Evolutionary conservation across 2,113 vertebrate genomes (phyloP).

Genomic region (Synchiropus splendidus): DNA sequence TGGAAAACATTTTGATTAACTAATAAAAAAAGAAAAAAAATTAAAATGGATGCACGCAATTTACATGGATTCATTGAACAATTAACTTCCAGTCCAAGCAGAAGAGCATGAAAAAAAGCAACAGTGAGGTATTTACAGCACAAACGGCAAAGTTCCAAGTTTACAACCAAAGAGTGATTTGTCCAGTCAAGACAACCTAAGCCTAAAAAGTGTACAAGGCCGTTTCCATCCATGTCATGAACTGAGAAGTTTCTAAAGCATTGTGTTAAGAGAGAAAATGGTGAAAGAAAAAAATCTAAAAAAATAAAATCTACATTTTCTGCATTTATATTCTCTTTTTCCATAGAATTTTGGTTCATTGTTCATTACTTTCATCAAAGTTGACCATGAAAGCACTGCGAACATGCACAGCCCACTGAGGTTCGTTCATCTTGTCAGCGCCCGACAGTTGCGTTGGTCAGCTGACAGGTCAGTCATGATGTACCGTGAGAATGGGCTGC

Average conservation of each 20-base stretch:
- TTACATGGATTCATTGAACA: constrained; percentile 30
- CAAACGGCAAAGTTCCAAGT: constrained; percentile 32
- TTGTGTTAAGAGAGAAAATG: constrained; percentile 32
- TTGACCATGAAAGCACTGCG: constrained; percentile 64
- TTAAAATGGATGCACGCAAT: constrained; percentile 44
- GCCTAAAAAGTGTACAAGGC: too few relatives aligned
- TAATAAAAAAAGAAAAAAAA: constrained; percentile 24
- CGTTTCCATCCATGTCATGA: constrained; percentile 3
- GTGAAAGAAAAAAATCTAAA: constrained; percentile 61
- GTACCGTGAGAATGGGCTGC: constrained; percentile 74
- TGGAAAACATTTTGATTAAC: background rate
- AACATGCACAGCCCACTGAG: constrained; percentile 55
- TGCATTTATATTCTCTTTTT: constrained; percentile 56
- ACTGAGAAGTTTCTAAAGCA: constrained; percentile 44
- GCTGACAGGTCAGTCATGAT: constrained; percentile 70
- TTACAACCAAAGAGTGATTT: constrained; percentile 26
- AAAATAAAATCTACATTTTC: constrained; percentile 75
- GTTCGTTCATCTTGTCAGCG: too few relatives aligned
- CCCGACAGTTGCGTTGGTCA: constrained; percentile 19
- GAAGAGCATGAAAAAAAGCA: constrained; percentile 38
- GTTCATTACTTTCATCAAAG: constrained; percentile 50
- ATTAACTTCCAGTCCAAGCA: constrained; percentile 28
- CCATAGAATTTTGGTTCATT: constrained; percentile 58
- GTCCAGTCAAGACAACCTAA: constrained; percentile 12
- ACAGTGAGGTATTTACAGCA: constrained; percentile 61